Evolutionary conservation across 2,888 invertebrate species (phyloP), one percentile per base, ranked within the genome.

Genomic region (Esperia sulphurella): DNA sequence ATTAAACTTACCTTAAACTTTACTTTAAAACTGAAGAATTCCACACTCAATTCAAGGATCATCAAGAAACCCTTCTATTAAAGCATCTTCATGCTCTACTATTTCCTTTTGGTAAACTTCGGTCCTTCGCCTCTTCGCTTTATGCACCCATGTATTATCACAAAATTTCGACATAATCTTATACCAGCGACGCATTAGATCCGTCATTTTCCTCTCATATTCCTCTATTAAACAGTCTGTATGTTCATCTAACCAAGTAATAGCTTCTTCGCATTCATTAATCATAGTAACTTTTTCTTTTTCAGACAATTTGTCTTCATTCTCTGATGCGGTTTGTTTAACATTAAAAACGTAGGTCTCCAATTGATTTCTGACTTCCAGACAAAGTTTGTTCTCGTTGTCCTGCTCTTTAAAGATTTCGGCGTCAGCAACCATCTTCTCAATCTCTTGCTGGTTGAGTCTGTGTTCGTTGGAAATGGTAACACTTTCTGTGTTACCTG

Each of bases 281-380:
- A 66, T 53, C 66, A 83, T 75, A 0, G 57, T 61, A 0, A 55
- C 54, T 12, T 57, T 68, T 14, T 80, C 83, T 42, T 64, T 56
- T 8, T 63, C 63, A 0, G 65, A 68, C 3, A 83, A 31, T 13
- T 58, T 59, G 0, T 63, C 65, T 1, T 55, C 56, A 33, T 73
- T 68, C 0, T 82, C 80, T 0, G 57, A 47, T 0, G 83, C 61
- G 0, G 62, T 61, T 28, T 75, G 68, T 44, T 78, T 83, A 0
- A 76, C 69, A 35, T 64, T 71, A 41, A 75, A 84, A 2, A 85
- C 61, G 35, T 80, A 85, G 0, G 73, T 65, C 58, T 86, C 85
- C 14, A 85, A 37, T 39, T 82, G 79, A 35, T 86, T 83, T 14
- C 78, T 71, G 0, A 67, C 73, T 67, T 83, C 81, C 2, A 85